A percentile compares a stretch with the other conserved stretches of the same genome.
Evolutionary conservation across 2,888 invertebrate genomes (phyloP).

Genomic region (Cactoblastis cactorum): DNA sequence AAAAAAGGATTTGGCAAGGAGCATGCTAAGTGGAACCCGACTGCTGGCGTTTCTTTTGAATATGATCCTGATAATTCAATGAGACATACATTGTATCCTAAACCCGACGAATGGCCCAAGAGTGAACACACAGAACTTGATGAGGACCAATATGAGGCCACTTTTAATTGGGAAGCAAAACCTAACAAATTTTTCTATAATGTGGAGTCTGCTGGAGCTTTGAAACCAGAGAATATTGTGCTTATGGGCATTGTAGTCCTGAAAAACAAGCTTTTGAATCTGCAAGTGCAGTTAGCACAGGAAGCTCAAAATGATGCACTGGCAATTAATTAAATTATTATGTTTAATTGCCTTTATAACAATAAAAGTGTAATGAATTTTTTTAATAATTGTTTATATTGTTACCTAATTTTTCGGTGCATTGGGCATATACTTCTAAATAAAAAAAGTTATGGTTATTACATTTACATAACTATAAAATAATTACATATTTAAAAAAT

Average conservation of each 20-base stretch:
- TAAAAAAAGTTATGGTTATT: no score
- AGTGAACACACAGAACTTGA: conserved; percentile 97
- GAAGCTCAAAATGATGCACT: conserved; percentile 92
- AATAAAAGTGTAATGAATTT: neutral
- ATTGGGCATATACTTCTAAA: no score
- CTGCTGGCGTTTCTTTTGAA: conserved; percentile 98
- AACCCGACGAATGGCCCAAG: conserved; percentile 99
- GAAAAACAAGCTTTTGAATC: conserved; percentile 96
- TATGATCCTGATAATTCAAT: conserved; percentile 99
- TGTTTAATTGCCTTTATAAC: conserved; percentile 13
- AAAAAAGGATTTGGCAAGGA: conserved; percentile 99
- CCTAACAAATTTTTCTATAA: conserved; percentile 98
- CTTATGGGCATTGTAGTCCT: conserved; percentile 95
- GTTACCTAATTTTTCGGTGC: conserved; percentile 1
- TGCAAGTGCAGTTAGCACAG: conserved; percentile 94
- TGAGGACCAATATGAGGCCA: conserved; percentile 95
- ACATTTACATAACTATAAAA: no score
- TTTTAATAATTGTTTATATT: neutral
- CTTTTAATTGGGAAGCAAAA: conserved; percentile 95
- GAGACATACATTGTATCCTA: conserved; percentile 96
- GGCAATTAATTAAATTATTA: conserved; percentile 78
- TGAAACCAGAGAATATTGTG: conserved; percentile 98
- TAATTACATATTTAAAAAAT: no score
- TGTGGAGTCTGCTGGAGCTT: conserved; percentile 96
- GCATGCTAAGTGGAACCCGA: conserved; percentile 99